Evolutionary conservation across 2,113 vertebrate genomes (phyloP).

Genomic region (Odobenus rosmarus): DNA sequence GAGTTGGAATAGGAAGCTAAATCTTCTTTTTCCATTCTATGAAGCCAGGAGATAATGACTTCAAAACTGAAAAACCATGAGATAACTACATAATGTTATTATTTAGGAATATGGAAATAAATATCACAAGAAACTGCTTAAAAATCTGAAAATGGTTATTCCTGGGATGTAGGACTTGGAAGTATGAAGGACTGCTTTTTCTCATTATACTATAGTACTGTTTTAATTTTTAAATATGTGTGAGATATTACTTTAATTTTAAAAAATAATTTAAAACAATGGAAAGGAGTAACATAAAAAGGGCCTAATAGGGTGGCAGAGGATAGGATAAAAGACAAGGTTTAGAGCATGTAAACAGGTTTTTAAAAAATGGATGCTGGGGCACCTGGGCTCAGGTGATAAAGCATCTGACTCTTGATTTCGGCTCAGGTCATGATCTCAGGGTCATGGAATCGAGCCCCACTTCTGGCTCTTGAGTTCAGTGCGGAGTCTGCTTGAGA

Average conservation of each 20-base stretch:
- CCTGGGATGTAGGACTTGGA: background rate
- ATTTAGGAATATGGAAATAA: background rate
- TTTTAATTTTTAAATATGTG: background rate
- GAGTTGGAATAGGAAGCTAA: background rate
- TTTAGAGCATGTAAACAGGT: background rate
- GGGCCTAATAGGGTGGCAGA: background rate
- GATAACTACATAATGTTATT: background rate
- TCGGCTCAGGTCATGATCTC: background rate
- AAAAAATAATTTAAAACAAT: background rate
- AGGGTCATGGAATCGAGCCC: background rate
- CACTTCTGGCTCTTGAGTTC: background rate
- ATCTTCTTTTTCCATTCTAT: background rate
- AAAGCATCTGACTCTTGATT: background rate
- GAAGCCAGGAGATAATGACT: background rate
- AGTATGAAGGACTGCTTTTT: background rate
- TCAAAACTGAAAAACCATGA: background rate
- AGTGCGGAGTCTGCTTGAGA: background rate
- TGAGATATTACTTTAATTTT: background rate
- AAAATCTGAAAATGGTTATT: conserved; percentile 34
- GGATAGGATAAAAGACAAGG: background rate
- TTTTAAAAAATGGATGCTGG: background rate
- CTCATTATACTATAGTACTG: background rate
- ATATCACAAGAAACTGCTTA: background rate
- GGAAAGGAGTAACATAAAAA: background rate
- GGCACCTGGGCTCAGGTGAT: background rate